phyloP scores from a whole-genome alignment of 2,113 vertebrate species.

The Takifugu flavidus region DNA sequence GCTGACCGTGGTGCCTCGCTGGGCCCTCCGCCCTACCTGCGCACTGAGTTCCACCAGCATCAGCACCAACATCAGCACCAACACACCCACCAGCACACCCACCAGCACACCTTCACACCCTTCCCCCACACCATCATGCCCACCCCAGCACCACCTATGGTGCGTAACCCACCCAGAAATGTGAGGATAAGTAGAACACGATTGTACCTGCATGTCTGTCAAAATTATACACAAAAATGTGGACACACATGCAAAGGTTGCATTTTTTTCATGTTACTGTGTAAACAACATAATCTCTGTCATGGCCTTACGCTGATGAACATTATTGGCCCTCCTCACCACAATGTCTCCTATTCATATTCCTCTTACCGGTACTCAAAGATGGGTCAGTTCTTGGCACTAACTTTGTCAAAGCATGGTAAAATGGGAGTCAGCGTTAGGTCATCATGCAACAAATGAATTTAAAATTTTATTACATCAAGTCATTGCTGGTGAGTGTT shows the following conservation, averaged over 20 bases:
- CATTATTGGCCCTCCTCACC: slow-evolving; percentile 50
- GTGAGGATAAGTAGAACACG: slow-evolving; percentile 90
- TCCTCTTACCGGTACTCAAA: slow-evolving; percentile 59
- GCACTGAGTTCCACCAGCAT: slow-evolving; percentile 98
- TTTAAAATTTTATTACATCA: slow-evolving; percentile 70
- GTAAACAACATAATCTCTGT: slow-evolving; percentile 21
- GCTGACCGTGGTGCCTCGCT: slow-evolving; percentile 88
- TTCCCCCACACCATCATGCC: slow-evolving; percentile 88
- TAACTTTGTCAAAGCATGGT: slow-evolving; percentile 57
- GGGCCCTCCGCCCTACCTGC: slow-evolving; percentile 91
- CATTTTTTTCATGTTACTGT: slow-evolving; percentile 22
- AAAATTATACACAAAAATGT: background rate
- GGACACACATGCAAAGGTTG: slow-evolving; percentile 1
- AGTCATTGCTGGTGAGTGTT: slow-evolving; percentile 62
- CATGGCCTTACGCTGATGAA: slow-evolving; percentile 12
- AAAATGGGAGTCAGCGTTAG: slow-evolving; percentile 60
- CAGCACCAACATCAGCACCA: slow-evolving; percentile 99
- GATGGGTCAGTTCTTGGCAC: slow-evolving; percentile 61
- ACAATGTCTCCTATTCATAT: slow-evolving; percentile 60
- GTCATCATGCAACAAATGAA: slow-evolving; percentile 70
- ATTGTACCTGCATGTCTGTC: slow-evolving; percentile 42
- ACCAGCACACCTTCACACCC: slow-evolving; percentile 98
- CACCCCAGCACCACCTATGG: slow-evolving; percentile 91
- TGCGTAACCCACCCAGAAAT: slow-evolving; percentile 95
- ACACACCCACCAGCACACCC: slow-evolving; percentile 99